Percentiles rank a stretch among this genome's conserved stretches.
These are phyloP conservation scores for Automeris io DNA, from an alignment of 2,888 invertebrate genomes.

Conservation along the genomic window DNA sequence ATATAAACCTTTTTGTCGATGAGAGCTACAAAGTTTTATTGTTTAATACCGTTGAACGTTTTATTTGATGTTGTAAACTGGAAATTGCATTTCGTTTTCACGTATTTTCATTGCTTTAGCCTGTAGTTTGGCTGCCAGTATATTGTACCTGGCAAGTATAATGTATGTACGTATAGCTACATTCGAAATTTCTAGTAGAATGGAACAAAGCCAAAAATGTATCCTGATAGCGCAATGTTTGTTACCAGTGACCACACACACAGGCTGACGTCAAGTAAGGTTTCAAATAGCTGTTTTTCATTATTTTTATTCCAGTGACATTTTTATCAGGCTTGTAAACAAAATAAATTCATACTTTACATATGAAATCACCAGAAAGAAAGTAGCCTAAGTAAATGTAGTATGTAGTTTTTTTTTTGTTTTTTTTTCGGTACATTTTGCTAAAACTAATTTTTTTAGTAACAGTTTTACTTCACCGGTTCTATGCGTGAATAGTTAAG, in stretches of 20 bases:
- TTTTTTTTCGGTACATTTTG: too few relatives aligned
- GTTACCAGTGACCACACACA: conserved; percentile 4
- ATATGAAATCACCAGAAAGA: too few relatives aligned
- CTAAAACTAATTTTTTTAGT: too few relatives aligned
- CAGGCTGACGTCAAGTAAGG: not conserved
- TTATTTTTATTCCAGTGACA: too few relatives aligned
- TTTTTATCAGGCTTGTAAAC: too few relatives aligned
- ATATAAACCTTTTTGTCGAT: conserved; percentile 6
- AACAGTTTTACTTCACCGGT: too few relatives aligned
- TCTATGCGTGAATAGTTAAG: too few relatives aligned
- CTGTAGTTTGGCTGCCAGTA: conserved; percentile 2
- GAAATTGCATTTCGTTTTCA: conserved; percentile 23
- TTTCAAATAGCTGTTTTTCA: too few relatives aligned
- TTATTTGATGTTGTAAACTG: conserved; percentile 24
- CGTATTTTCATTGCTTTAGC: conserved; percentile 11
- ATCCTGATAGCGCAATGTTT: conserved; percentile 6
- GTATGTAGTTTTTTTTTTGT: too few relatives aligned
- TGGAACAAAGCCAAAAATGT: conserved; percentile 8
- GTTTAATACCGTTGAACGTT: conserved; percentile 18
- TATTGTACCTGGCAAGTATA: not conserved
- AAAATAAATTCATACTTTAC: too few relatives aligned
- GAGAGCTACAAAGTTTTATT: conserved; percentile 22
- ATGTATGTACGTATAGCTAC: not conserved
- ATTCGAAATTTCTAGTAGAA: conserved; percentile 1
- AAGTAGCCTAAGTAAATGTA: too few relatives aligned